Evolutionary conservation across 2,888 invertebrate genomes (phyloP).

Genomic region (Penaeus monodon): DNA sequence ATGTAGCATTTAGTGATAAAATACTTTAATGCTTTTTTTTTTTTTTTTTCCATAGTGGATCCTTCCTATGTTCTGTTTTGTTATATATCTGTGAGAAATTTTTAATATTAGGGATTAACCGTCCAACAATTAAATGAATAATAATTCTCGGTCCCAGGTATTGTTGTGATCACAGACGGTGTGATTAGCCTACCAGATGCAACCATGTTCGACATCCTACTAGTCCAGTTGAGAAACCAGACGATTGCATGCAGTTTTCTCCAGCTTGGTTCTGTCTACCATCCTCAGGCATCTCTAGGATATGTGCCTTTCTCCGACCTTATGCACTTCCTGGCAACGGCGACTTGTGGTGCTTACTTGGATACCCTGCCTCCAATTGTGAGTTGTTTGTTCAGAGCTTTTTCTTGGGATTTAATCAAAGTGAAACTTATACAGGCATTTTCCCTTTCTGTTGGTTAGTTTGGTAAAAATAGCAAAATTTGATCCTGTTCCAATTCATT

Average conservation of each 20-base stretch:
- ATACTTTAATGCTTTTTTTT: neutral
- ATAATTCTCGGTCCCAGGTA: constrained; percentile 72
- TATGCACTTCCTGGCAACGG: constrained; percentile 80
- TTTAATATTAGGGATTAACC: too few species aligned
- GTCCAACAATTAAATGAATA: neutral
- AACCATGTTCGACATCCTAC: constrained; percentile 79
- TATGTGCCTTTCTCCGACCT: constrained; percentile 81
- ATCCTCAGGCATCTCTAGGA: constrained; percentile 77
- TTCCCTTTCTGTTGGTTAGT: too few species aligned
- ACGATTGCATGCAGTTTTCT: constrained; percentile 83
- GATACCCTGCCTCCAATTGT: constrained; percentile 73
- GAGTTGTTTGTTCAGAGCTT: constrained; percentile 39
- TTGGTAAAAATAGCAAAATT: too few species aligned
- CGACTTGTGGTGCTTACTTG: constrained; percentile 81
- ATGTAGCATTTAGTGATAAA: neutral
- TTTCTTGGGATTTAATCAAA: neutral
- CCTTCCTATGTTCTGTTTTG: too few species aligned
- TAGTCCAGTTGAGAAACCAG: constrained; percentile 80
- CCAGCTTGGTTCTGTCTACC: constrained; percentile 78
- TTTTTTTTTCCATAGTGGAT: neutral
- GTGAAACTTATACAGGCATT: too few species aligned
- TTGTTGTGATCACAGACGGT: constrained; percentile 82
- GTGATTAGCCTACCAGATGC: constrained; percentile 80
- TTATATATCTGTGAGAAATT: too few species aligned
- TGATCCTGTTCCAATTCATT: too few species aligned